These are phyloP conservation scores for Chitala chitala DNA, from an alignment of 2,113 vertebrate genomes.

Conservation along the genomic window DNA sequence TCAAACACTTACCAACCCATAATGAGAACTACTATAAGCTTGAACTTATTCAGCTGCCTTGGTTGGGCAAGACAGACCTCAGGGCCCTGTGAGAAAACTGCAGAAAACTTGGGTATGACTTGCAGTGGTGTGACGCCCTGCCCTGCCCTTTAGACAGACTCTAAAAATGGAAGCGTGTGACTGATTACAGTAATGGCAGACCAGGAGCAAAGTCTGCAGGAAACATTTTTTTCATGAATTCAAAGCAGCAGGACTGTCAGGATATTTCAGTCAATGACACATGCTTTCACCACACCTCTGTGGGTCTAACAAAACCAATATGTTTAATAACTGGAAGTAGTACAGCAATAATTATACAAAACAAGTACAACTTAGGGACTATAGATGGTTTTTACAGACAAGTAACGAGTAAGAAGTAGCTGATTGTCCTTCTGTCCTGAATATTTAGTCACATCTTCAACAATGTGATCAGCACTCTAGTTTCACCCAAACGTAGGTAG, in stretches of 20 bases:
- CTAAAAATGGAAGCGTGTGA: constrained; percentile 7
- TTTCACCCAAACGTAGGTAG: not conserved
- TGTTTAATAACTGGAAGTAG: not conserved
- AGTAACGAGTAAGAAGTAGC: no score
- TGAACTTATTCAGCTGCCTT: not conserved
- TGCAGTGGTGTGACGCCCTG: not conserved
- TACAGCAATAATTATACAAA: not conserved
- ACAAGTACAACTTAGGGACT: no score
- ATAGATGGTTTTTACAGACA: no score
- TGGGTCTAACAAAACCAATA: not conserved
- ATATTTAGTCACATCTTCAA: not conserved
- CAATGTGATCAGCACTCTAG: not conserved
- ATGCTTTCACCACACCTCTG: not conserved
- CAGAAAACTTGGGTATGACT: not conserved
- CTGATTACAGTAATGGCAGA: not conserved
- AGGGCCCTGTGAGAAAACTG: not conserved
- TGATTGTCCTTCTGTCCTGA: no score
- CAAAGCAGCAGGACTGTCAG: constrained; percentile 4
- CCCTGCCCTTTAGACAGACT: not conserved
- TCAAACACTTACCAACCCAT: no score
- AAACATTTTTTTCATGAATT: not conserved
- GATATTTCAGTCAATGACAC: not conserved
- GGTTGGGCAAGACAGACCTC: not conserved
- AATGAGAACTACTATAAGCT: no score
- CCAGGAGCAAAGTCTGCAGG: not conserved